These are phyloP conservation scores for Tauraco hartlaubi DNA, from an alignment of 2,797 vertebrate genomes.

Conservation along the genomic window DNA sequence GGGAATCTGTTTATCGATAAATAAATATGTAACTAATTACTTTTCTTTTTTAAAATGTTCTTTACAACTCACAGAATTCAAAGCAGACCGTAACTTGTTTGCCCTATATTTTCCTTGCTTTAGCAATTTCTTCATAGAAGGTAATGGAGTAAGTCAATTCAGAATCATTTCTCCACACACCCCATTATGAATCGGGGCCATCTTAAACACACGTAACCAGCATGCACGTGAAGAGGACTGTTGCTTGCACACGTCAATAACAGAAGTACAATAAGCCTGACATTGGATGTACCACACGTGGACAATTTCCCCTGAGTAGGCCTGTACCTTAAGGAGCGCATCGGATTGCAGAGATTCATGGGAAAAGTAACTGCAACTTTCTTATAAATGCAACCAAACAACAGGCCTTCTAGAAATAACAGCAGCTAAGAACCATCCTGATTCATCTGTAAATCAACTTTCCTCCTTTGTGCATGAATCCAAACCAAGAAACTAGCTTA, in stretches of 20 bases:
- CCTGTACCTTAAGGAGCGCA: not conserved
- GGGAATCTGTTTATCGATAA: not conserved
- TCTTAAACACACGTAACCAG: not conserved
- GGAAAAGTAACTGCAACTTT: not conserved
- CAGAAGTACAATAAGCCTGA: not conserved
- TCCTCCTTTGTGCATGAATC: not conserved
- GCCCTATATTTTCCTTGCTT: not conserved
- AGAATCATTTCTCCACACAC: not conserved
- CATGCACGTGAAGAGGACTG: not conserved
- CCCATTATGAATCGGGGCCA: not conserved
- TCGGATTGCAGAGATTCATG: fast-evolving
- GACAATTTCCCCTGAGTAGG: too few relatives aligned
- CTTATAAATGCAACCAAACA: not conserved
- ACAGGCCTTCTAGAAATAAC: not conserved
- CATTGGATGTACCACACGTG: fast-evolving
- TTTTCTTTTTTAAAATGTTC: not conserved
- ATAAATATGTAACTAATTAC: not conserved
- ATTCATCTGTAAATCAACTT: not conserved
- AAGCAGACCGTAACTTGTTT: not conserved
- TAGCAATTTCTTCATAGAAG: not conserved
- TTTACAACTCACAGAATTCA: not conserved
- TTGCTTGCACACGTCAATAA: not conserved
- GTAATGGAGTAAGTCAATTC: not conserved
- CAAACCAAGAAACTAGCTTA: not conserved
- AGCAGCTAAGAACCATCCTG: not conserved